Evolutionary conservation across 1,140 invertebrate genomes (phyloP), one percentile per base, ranked within the genome.

Genomic region (Camponotus vicinus): DNA sequence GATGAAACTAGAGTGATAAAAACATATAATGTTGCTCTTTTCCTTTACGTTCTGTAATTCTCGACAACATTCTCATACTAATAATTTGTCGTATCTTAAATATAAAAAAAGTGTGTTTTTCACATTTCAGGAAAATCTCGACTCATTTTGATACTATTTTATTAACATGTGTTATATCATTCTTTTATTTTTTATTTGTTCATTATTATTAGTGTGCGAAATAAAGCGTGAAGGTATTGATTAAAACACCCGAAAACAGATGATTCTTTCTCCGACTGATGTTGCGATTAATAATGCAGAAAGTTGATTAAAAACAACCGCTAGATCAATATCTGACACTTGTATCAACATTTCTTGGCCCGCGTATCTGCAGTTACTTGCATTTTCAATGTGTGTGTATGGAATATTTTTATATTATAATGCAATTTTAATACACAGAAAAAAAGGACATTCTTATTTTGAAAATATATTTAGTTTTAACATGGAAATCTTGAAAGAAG

Each of bases 311-410:
- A 57, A 75, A 57, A 40, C 71, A 75, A 57, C n/a, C 52, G 49
- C 21, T 57, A 75, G 32, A n/a, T 57, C 49, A 37, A 75, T 4
- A 75, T 9, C 52, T 75, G 52, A n/a, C 71, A 75, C 71, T 21
- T 21, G 34, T 27, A 7, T 57, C 71, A 21, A 75, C 45, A 21
- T n/a, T 27, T 7, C 71, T 57, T 75, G 37, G 6, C 40, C 7
- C 52, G 34, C n/a, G n/a, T 57, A 57, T 52, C 21, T 21, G 52
- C 34, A 75, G 52, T 52, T 57, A 34, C n/a, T 57, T 21, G 52
- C 52, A 75, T 55, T 75, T 57, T 8, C 49, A 75, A 75, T 57
- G 34, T 45, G 9, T 45, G n/a, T 27, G 27, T 27, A 27, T 27
- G 57, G 32, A 73, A 15, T 18, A 49, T 8, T 6, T 73, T 57